Evolutionary conservation across 92 coral and sea anemone genomes (phyloP), one percentile per base, ranked within the genome.

Genomic region (Scolanthus callimorphus): DNA sequence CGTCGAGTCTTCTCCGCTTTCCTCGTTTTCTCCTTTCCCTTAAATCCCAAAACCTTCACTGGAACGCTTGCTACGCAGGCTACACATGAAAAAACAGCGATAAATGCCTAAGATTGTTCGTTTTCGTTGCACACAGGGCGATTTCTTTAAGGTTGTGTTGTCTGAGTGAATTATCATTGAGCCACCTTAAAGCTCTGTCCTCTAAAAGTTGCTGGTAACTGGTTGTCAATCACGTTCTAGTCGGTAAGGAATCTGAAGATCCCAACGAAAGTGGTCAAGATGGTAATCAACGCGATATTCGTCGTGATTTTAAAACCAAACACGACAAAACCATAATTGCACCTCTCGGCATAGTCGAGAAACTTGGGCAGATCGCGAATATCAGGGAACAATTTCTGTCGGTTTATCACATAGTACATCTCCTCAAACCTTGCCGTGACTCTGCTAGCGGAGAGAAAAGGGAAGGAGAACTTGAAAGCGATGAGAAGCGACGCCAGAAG

Each of bases 271-370:
- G 76, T 76, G 0, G 76, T 54, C 10, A 68, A 43, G 20, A 76
- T 55, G 1, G 83, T 76, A 11, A 76, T 43, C 27, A 76, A 62
- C 3, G 83, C 83, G 69, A 67, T 51, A 39, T 76, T 76, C 0
- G 83, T 76, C 0, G 83, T 76, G 30, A 76, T 76, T 49, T 76
- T 76, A 17, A 76, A 71, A 0, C 83, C 76, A 45, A 76, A 76
- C 20, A 76, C 70, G 13, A 76, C 83, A 27, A 76, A 76, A 4
- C 83, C 83, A 26, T 59, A 76, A 37, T 76, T 67, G 41, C 83
- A 76, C 21, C 76, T 39, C 29, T 76, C 83, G 1, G 83, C 76
- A 29, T 76, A 76, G 37, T 68, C 74, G 31, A 76, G 46, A 45
- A 76, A 76, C 52, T 71, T 69, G 49, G 83, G 67, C 76, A 76